Evolutionary conservation across 2,113 vertebrate species (phyloP), one percentile per base, ranked within the genome.

Genomic region (Aix galericulata): DNA sequence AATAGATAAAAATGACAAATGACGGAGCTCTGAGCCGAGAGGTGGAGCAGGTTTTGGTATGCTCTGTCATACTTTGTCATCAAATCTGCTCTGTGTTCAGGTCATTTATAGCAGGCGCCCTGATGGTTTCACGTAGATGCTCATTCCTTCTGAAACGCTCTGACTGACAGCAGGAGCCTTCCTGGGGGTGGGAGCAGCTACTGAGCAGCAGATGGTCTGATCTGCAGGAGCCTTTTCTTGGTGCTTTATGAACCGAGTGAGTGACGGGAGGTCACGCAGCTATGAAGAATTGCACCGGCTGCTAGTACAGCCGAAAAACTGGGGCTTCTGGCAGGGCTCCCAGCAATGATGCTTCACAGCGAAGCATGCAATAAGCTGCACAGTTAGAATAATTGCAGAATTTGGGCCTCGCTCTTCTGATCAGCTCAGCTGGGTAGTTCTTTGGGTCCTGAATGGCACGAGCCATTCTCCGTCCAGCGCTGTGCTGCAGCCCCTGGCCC

Each of bases 401-500:
- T 59, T 36, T 69, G 42, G 69, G 42, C 7, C 25, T 55, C 29
- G 34, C 36, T 34, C 40, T 59, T 9, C 67, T 36, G 26, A 20
- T 38, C 60, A 44, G 42, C 40, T 16, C 46, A 74, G n/a, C 64
- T 53, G 42, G 26, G 64, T 40, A 17, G n/a, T 29, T 82, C 38
- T 48, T 82, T 21, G 71, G 62, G 18, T n/a, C 18, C 0, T 8
- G 13, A 56, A 69, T 4, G 46, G 38, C 53, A 58, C 16, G 12
- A 74, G 16, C 13, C 16, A 1, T 63, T 62, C 56, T 27, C 32
- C 38, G 42, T 6, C 48, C 58, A 27, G 8, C 50, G 6, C 16
- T 1, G 0, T 17, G 50, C 75, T 34, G 32, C 3, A 62, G 59
- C 67, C 66, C 3, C 0, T 0, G 13, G n/a, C 2, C 13, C 27